Evolutionary conservation across 2,113 vertebrate genomes (phyloP).

Genomic region (Pangasianodon gigas): DNA sequence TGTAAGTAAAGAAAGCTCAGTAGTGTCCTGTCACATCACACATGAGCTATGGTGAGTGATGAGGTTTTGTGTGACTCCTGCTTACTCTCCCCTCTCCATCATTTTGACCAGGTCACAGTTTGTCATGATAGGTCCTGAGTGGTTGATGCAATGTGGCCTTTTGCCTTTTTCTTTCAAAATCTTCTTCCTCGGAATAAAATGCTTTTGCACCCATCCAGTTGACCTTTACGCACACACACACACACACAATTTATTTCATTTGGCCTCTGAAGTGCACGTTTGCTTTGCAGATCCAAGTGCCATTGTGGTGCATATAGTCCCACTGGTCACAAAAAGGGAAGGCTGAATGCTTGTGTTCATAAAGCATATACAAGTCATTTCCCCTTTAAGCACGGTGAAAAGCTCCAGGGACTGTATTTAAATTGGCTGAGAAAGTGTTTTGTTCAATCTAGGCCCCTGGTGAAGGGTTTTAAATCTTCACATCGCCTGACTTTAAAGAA

Average conservation of each 20-base stretch:
- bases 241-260: slow-evolving; percentile 61
- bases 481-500: slow-evolving; percentile 28
- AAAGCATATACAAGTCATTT: slow-evolving; percentile 27
- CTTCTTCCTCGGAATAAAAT: neutral
- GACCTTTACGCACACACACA: slow-evolving; percentile 60
- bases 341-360: slow-evolving; percentile 23
- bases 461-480: slow-evolving; percentile 40
- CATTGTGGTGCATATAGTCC: slow-evolving; percentile 8
- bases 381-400: slow-evolving; percentile 10
- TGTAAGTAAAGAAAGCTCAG: neutral
- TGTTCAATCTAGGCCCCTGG: slow-evolving; percentile 20
- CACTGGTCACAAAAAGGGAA: neutral
- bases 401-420: slow-evolving; percentile 32
- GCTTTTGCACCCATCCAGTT: slow-evolving; percentile 30
- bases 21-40: neutral
- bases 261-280: slow-evolving; percentile 58
- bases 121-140: neutral
- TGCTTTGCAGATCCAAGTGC: slow-evolving; percentile 25
- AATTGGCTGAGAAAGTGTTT: slow-evolving; percentile 33
- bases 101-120: neutral
- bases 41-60: neutral
- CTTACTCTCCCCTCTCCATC: neutral
- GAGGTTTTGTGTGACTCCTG: neutral
- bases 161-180: slow-evolving; percentile 32
- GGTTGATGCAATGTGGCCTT: slow-evolving; percentile 42